Percentiles rank a stretch among this genome's conserved stretches.
Conservation (phyloP, 2,888 invertebrate species). For the Erannis defoliaria region DNA sequence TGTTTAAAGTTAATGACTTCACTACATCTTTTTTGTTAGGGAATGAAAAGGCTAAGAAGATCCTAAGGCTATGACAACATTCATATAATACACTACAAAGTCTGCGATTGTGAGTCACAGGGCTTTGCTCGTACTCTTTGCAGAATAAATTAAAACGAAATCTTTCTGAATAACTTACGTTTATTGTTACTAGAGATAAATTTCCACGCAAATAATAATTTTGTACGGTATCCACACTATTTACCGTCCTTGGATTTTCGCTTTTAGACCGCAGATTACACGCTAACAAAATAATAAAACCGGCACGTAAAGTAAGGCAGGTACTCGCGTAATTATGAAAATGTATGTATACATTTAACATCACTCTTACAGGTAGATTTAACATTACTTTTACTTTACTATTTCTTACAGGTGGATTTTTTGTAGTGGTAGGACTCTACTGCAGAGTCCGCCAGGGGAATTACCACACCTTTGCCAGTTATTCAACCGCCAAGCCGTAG, state of each 20-base stretch:
- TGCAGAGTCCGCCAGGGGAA: too few species aligned
- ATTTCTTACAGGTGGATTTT: too few species aligned
- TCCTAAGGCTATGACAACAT: background rate
- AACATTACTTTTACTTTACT: too few species aligned
- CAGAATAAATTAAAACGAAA: too few species aligned
- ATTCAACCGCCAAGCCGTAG: too few species aligned
- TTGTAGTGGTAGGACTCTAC: too few species aligned
- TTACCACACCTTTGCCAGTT: too few species aligned
- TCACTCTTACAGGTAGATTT: background rate
- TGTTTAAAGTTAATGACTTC: conserved; percentile 20
- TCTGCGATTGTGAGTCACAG: too few species aligned
- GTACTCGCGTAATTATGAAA: conserved; percentile 13
- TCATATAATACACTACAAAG: background rate
- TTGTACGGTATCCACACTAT: background rate
- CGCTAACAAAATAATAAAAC: background rate
- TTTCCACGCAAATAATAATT: background rate
- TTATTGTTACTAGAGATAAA: background rate
- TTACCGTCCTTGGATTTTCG: background rate
- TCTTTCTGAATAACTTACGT: too few species aligned
- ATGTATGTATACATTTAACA: conserved; percentile 5
- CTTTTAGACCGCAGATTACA: background rate
- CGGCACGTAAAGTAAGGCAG: background rate
- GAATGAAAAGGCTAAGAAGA: background rate
- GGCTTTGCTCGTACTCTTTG: too few species aligned
- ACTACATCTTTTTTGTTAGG: conserved; percentile 1